Percentiles rank a stretch among this genome's conserved stretches.
Conservation (phyloP, 2,888 invertebrate genomes). For the Chymomyza fuscimana region DNA sequence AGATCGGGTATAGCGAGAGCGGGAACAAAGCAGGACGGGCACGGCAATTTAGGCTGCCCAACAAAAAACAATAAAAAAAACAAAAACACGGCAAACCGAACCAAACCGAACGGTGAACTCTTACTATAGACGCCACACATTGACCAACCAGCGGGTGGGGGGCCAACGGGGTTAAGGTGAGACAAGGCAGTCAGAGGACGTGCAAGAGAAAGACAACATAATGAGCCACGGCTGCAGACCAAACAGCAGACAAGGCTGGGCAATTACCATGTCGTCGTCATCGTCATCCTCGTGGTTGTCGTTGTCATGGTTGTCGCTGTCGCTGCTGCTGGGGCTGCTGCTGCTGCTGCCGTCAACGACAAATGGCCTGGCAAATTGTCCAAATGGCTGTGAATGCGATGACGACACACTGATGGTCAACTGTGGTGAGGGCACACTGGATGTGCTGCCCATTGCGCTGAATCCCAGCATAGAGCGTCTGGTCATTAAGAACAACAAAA, state of each 20-base stretch:
- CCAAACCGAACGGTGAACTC: slow-evolving; percentile 3
- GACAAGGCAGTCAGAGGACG: slow-evolving; percentile 1
- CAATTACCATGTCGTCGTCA: slow-evolving; percentile 61
- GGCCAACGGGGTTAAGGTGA: slow-evolving; percentile 8
- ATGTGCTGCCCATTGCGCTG: slow-evolving; percentile 93
- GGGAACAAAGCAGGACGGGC: neutral
- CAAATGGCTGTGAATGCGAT: slow-evolving; percentile 92
- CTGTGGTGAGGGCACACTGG: slow-evolving; percentile 91
- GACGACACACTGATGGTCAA: slow-evolving; percentile 93
- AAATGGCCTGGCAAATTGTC: slow-evolving; percentile 86
- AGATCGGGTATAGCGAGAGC: neutral
- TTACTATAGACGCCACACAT: slow-evolving; percentile 4
- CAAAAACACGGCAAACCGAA: slow-evolving; percentile 11
- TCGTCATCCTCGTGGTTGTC: slow-evolving; percentile 15
- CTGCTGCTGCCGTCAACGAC: slow-evolving; percentile 45
- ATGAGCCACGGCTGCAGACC: slow-evolving; percentile 23
- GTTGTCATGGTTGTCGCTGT: slow-evolving; percentile 25
- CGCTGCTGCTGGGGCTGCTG: slow-evolving; percentile 22
- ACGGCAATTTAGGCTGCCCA: slow-evolving; percentile 11
- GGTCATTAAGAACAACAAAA: slow-evolving; percentile 91
- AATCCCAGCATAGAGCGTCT: slow-evolving; percentile 94
- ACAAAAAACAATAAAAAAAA: slow-evolving; percentile 8
- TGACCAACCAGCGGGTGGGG: neutral
- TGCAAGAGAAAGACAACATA: slow-evolving; percentile 9
- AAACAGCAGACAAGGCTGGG: slow-evolving; percentile 34